Evolutionary conservation across 2,888 invertebrate genomes (phyloP).

Genomic region (Eupithecia pulchellata): DNA sequence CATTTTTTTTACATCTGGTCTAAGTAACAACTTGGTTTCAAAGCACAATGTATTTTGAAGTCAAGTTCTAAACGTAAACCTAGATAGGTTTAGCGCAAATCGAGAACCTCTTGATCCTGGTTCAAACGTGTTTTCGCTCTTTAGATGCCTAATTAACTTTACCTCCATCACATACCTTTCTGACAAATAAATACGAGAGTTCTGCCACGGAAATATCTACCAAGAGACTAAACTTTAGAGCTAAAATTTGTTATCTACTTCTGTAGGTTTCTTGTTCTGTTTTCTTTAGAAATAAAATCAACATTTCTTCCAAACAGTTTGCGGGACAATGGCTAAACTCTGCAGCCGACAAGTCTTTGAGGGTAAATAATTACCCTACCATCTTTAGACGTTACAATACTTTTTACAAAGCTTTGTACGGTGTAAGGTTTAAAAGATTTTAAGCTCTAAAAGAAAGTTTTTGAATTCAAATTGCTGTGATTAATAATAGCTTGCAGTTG

Average conservation of each 20-base stretch:
- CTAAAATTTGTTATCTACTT: constrained; percentile 1
- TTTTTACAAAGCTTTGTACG: constrained; percentile 12
- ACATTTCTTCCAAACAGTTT: constrained; percentile 4
- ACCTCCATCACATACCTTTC: not conserved
- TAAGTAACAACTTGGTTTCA: not conserved
- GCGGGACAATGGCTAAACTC: constrained; percentile 13
- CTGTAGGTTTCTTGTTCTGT: not conserved
- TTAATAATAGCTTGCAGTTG: not conserved
- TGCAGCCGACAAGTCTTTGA: constrained; percentile 21
- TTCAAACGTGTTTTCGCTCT: no score
- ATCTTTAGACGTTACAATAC: constrained; percentile 8
- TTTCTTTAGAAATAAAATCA: constrained; percentile 9
- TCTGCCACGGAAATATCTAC: not conserved
- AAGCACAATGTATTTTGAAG: no score
- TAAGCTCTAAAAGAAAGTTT: not conserved
- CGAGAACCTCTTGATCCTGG: no score
- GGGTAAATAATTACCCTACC: constrained; percentile 22
- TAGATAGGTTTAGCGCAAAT: no score
- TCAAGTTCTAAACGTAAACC: no score
- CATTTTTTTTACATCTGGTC: no score
- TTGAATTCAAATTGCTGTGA: constrained; percentile 7
- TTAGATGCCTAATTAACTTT: not conserved
- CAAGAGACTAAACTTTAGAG: not conserved
- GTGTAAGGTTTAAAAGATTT: constrained; percentile 8
- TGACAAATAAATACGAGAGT: not conserved